phyloP scores from a whole-genome alignment of 2,113 vertebrate species.

The Neogale vison region DNA sequence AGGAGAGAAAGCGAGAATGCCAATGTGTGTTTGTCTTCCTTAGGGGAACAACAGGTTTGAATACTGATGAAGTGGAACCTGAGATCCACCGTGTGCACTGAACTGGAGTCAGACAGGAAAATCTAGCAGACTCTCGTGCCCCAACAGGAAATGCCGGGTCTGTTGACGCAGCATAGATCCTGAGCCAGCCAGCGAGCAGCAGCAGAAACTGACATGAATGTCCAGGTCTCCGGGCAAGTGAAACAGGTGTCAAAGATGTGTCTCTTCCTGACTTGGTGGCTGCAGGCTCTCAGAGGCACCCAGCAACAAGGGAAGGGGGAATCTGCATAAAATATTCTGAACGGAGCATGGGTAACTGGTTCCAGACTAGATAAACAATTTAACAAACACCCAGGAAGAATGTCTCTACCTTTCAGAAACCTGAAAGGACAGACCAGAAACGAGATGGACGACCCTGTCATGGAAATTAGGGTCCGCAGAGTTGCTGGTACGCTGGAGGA shows the following conservation, averaged over 20 bases:
- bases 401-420: slow-evolving; percentile 84
- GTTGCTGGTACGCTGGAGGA: neutral
- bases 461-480: slow-evolving; percentile 76
- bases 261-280: neutral
- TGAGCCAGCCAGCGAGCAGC: neutral
- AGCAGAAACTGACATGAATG: slow-evolving; percentile 7
- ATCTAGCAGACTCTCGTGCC: neutral
- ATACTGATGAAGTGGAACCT: slow-evolving; percentile 50
- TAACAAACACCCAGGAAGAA: slow-evolving; percentile 80
- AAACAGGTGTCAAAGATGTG: slow-evolving; percentile 48
- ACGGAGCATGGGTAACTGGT: slow-evolving; percentile 63
- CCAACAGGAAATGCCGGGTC: neutral
- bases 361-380: slow-evolving; percentile 81
- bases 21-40: neutral
- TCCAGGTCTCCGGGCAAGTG: slow-evolving; percentile 47
- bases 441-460: slow-evolving; percentile 76
- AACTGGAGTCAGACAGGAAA: slow-evolving; percentile 38
- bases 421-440: slow-evolving; percentile 83
- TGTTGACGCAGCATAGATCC: slow-evolving; percentile 15
- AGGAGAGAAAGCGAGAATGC: neutral
- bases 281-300: slow-evolving; percentile 53
- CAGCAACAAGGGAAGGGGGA: neutral
- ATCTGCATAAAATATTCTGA: slow-evolving; percentile 83
- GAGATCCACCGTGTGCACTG: neutral
- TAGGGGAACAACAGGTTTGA: slow-evolving; percentile 35